Conservation (phyloP, 2,113 vertebrate genomes). For the Neogobius melanostomus region DNA sequence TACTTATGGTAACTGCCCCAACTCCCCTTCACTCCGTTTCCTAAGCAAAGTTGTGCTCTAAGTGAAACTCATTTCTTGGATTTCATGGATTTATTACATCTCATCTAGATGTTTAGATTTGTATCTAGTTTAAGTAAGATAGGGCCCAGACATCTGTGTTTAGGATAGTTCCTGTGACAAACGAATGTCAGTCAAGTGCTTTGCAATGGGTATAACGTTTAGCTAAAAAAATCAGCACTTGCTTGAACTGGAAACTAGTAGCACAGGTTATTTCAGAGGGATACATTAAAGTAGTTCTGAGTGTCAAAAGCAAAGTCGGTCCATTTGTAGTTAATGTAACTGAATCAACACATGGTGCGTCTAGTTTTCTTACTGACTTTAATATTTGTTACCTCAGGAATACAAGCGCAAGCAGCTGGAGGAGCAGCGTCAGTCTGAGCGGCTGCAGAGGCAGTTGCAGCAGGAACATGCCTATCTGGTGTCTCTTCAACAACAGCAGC, state of each 20-base stretch:
- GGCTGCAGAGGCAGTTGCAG: conserved; percentile 90
- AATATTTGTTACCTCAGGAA: conserved; percentile 73
- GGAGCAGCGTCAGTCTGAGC: conserved; percentile 90
- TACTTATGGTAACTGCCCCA: conserved; percentile 86
- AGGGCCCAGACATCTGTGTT: conserved; percentile 13
- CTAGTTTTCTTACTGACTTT: conserved; percentile 15
- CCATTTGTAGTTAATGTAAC: not conserved
- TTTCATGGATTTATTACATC: too few relatives aligned
- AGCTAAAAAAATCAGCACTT: too few relatives aligned
- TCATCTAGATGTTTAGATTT: too few relatives aligned
- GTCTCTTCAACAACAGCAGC: conserved; percentile 86
- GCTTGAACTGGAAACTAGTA: too few relatives aligned
- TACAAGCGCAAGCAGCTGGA: conserved; percentile 94
- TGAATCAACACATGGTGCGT: not conserved
- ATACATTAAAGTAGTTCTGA: too few relatives aligned
- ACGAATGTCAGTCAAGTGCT: too few relatives aligned
- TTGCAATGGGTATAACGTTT: too few relatives aligned
- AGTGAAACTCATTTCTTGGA: too few relatives aligned
- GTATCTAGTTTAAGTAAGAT: conserved; percentile 2
- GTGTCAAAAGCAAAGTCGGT: too few relatives aligned
- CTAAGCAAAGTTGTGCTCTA: too few relatives aligned
- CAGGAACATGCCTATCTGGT: conserved; percentile 92
- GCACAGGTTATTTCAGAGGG: too few relatives aligned
- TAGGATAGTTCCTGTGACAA: conserved; percentile 1
- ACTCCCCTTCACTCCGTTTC: not conserved